phyloP scores from a whole-genome alignment of 2,888 invertebrate genomes.

The Oscheius sp. region DNA sequence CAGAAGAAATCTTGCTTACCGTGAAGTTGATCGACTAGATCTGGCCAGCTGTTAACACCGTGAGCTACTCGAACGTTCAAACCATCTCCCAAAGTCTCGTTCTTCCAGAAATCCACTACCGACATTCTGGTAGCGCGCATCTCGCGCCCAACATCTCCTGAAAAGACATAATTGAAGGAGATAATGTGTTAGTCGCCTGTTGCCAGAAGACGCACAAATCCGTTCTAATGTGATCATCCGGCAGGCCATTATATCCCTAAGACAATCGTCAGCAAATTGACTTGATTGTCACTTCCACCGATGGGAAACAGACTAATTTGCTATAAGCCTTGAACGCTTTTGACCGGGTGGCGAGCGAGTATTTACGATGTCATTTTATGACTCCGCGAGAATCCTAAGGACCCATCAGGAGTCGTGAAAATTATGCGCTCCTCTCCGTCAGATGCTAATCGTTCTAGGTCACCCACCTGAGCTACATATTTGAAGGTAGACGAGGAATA shows the following conservation, averaged over 20 bases:
- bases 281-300: constrained; percentile 27
- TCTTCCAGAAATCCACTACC: constrained; percentile 61
- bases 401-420: constrained; percentile 13
- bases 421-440: constrained; percentile 16
- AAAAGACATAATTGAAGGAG: constrained; percentile 10
- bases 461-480: constrained; percentile 18
- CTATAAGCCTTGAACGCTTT: neutral
- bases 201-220: constrained; percentile 26
- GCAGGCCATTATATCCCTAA: constrained; percentile 22
- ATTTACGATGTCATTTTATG: constrained; percentile 30
- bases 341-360: constrained; percentile 10
- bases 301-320: constrained; percentile 11
- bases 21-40: constrained; percentile 58
- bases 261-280: constrained; percentile 29
- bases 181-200: constrained; percentile 3
- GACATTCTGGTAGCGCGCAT: constrained; percentile 62
- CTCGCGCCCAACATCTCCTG: constrained; percentile 50
- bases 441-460: constrained; percentile 19
- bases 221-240: constrained; percentile 29
- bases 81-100: constrained; percentile 60
- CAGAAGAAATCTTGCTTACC: constrained; percentile 34
- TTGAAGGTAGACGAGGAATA: neutral
- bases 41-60: constrained; percentile 59
- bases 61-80: constrained; percentile 57
- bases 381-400: constrained; percentile 24